phyloP scores from a whole-genome alignment of 2,797 vertebrate species.

The Numenius phaeopus region DNA sequence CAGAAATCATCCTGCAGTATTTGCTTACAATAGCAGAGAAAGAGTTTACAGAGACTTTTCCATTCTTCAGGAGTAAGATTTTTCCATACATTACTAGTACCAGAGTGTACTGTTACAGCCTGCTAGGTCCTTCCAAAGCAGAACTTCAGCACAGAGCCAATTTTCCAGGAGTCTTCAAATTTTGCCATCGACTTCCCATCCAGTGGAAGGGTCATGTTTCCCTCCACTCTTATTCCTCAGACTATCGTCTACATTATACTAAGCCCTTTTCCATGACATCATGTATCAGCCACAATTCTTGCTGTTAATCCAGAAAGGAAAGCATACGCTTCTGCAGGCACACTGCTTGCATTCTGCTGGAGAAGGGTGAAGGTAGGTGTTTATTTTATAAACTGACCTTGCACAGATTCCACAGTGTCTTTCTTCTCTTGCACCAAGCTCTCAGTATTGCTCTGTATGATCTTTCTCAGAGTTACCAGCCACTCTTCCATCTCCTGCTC shows the following conservation, averaged over 20 bases:
- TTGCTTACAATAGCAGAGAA: conserved; percentile 37
- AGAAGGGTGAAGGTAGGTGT: not conserved
- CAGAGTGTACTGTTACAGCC: not conserved
- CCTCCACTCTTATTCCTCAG: conserved; percentile 29
- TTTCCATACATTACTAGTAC: conserved; percentile 24
- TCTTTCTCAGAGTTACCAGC: conserved; percentile 91
- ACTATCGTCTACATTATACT: not conserved
- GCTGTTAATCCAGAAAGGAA: not conserved
- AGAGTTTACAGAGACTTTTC: not conserved
- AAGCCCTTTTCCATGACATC: not conserved
- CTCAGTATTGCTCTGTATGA: conserved; percentile 90
- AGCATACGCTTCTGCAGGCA: not conserved
- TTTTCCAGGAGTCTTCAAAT: conserved; percentile 61
- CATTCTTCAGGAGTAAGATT: not conserved
- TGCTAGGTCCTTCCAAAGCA: conserved; percentile 8
- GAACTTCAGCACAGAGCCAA: not conserved
- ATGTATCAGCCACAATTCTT: not conserved
- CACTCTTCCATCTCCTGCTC: conserved; percentile 98
- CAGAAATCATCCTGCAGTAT: conserved; percentile 4
- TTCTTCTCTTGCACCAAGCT: conserved; percentile 87
- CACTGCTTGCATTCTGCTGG: not conserved
- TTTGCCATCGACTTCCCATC: conserved; percentile 56
- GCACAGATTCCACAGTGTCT: conserved; percentile 85
- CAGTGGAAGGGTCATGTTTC: conserved; percentile 17
- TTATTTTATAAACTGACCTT: conserved; percentile 72